Evolutionary conservation across 2,113 vertebrate genomes (phyloP), one percentile per base, ranked within the genome.

Genomic region (Pavo muticus): DNA sequence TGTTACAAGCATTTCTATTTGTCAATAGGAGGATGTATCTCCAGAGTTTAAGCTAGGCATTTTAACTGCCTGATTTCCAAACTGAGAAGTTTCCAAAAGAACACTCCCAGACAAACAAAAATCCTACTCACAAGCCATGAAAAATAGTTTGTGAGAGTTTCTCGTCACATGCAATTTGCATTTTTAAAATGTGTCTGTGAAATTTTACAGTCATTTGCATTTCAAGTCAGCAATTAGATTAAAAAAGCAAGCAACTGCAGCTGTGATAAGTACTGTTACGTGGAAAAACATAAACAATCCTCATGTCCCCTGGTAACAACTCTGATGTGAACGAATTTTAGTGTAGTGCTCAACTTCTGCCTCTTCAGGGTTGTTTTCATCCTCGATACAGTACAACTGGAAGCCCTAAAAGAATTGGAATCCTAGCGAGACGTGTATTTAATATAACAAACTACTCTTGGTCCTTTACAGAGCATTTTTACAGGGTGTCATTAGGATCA

Each of bases 181-280:
- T 73, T 94, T 95, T 93, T 60, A 76, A 97, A 96, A 64, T 70
- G 68, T 11, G 65, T 90, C 70, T 88, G 57, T 91, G 84, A 85
- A 94, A 96, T 86, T 90, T 95, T 87, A 61, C 39, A 89, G 59
- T 72, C 78, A 88, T 93, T 93, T 86, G 67, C 88, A 95, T 91
- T 90, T 92, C 35, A 94, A 95, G 86, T 80, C 73, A 91, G 85
- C 82, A 91, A 91, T 95, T 96, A 95, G 40, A 96, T 95, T 92
- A 72, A 19, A 93, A 69, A 90, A 91, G 40, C 57, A 54, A 70
- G 60, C 63, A 90, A 85, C 79, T 85, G 76, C 76, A 93, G 83
- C 74, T 97, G 91, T 79, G 90, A 87, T 74, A 91, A 95, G 45
- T 76, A 84, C 45, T 45, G 42, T 63, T 87, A 37, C 69, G 23